These are phyloP conservation scores for Callospermophilus lateralis DNA, from an alignment of 2,113 vertebrate genomes.

Conservation along the genomic window DNA sequence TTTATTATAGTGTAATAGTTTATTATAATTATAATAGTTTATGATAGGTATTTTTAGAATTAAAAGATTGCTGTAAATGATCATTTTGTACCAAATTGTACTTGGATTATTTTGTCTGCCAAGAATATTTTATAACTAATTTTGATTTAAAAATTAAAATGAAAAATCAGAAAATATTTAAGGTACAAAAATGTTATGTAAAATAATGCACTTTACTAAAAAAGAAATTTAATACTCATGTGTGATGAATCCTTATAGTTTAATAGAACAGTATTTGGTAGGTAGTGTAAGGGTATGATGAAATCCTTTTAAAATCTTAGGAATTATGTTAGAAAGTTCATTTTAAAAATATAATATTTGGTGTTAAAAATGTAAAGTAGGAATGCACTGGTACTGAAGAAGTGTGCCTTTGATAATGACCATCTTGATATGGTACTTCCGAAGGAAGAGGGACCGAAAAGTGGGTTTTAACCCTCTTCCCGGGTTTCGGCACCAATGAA, in stretches of 20 bases:
- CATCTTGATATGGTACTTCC: neutral
- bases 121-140: conserved; percentile 9
- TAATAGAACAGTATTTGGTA: neutral
- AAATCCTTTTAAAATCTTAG: neutral
- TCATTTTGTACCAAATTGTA: neutral
- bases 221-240: neutral
- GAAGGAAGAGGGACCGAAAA: too few relatives aligned
- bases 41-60: neutral
- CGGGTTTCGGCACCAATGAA: too few relatives aligned
- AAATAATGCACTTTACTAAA: neutral
- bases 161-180: neutral
- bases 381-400: neutral
- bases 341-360: neutral
- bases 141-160: conserved; percentile 6
- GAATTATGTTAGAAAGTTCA: neutral
- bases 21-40: too few relatives aligned
- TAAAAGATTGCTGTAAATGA: neutral
- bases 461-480: too few relatives aligned
- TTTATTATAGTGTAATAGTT: too few relatives aligned
- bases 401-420: neutral
- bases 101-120: conserved; percentile 21
- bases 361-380: neutral
- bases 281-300: neutral
- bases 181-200: neutral
- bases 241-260: neutral